Conservation (phyloP, 2,113 vertebrate species). For the Thamnaconus septentrionalis region DNA sequence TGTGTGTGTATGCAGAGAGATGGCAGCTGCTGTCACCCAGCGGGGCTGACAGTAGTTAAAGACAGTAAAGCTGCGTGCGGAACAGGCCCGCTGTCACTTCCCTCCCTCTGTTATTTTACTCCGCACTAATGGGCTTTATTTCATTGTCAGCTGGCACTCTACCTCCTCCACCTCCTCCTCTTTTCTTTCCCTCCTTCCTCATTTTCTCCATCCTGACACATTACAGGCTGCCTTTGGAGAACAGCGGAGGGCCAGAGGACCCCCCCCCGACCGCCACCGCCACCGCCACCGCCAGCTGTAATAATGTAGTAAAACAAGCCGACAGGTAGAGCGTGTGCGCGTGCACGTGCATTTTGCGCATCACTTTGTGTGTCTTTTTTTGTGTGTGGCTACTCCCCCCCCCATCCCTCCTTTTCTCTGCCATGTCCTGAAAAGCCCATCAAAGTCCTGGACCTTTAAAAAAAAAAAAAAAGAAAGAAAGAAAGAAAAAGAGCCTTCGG, state of each 20-base stretch:
- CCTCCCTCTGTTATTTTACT: conserved; percentile 68
- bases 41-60: conserved; percentile 73
- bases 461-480: too few species aligned
- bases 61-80: conserved; percentile 65
- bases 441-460: conserved; percentile 74
- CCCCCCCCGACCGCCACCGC: conserved; percentile 17
- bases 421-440: conserved; percentile 71
- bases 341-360: conserved; percentile 28
- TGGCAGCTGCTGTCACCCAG: conserved; percentile 65
- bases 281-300: conserved; percentile 57
- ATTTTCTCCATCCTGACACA: conserved; percentile 69
- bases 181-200: conserved; percentile 58
- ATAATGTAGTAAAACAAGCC: conserved; percentile 73
- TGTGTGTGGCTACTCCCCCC: conserved; percentile 46
- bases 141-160: conserved; percentile 77
- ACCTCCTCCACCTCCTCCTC: conserved; percentile 48
- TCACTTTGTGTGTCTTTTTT: conserved; percentile 48
- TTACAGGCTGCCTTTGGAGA: conserved; percentile 71
- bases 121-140: conserved; percentile 80
- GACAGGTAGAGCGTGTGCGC: conserved; percentile 65
- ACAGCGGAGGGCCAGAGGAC: conserved; percentile 69
- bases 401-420: conserved; percentile 32
- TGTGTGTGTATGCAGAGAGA: conserved; percentile 34
- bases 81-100: conserved; percentile 74
- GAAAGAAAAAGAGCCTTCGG: conserved; percentile 60